phyloP scores from a whole-genome alignment of 2,888 invertebrate genomes.

The Tipula helvola region DNA sequence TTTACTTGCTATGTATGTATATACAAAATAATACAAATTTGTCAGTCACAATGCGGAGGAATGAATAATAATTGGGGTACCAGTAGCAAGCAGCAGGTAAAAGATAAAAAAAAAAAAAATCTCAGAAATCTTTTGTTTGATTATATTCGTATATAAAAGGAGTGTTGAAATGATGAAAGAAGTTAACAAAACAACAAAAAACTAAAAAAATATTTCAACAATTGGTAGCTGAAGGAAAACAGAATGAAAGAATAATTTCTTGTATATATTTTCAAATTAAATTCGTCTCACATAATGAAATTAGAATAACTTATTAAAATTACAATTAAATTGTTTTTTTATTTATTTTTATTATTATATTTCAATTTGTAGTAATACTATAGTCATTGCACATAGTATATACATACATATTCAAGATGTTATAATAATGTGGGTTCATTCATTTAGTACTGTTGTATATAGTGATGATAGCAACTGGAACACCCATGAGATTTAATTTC shows the following conservation, averaged over 20 bases:
- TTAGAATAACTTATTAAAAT: constrained; percentile 4
- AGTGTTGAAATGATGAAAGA: background rate
- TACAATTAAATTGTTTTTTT: background rate
- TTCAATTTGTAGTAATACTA: background rate
- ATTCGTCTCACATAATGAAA: background rate
- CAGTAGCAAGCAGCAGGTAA: background rate
- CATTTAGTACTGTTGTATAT: background rate
- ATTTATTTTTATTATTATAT: background rate
- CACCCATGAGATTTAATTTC: background rate
- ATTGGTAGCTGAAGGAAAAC: background rate
- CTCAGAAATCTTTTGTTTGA: background rate
- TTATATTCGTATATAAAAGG: background rate
- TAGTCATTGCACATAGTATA: background rate
- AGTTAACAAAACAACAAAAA: background rate
- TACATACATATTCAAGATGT: background rate
- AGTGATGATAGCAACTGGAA: background rate
- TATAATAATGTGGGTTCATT: background rate
- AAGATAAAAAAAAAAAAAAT: background rate
- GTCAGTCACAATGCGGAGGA: background rate
- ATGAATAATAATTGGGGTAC: background rate
- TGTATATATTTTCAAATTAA: background rate
- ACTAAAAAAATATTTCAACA: background rate
- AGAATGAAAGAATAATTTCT: background rate
- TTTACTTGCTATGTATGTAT: background rate
- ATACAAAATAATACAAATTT: background rate